These are phyloP conservation scores for Candidula unifasciata DNA, from an alignment of 2,888 invertebrate genomes.

Conservation along the genomic window DNA sequence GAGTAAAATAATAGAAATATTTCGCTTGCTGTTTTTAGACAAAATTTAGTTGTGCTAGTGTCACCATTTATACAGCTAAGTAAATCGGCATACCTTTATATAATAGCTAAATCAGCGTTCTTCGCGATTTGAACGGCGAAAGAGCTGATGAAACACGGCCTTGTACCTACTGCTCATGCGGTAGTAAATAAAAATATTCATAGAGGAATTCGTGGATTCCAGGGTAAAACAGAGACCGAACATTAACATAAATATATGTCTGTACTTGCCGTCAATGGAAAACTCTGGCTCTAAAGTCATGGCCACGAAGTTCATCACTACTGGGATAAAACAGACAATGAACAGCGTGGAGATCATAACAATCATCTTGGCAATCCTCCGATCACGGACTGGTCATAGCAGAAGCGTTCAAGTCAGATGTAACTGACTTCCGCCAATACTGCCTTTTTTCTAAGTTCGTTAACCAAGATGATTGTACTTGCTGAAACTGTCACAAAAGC, in stretches of 20 bases:
- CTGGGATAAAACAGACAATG: background rate
- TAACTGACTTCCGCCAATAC: background rate
- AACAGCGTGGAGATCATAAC: background rate
- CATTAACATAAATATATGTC: background rate
- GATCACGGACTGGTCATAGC: background rate
- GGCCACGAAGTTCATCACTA: background rate
- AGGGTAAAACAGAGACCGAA: background rate
- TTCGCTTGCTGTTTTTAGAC: no score
- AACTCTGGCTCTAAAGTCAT: background rate
- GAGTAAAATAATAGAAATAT: no score
- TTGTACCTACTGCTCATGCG: background rate
- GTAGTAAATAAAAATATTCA: constrained; percentile 8
- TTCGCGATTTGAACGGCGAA: background rate
- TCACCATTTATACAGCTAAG: no score
- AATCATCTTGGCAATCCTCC: background rate
- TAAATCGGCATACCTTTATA: no score
- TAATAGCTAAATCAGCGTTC: no score
- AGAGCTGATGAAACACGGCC: background rate
- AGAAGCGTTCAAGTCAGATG: background rate
- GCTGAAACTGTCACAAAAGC: no score
- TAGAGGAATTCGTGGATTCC: background rate
- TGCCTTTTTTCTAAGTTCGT: no score
- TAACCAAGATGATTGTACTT: no score
- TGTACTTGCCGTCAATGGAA: background rate
- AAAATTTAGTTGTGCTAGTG: no score